These are phyloP conservation scores for Falco punctatus DNA, from an alignment of 2,113 vertebrate genomes.

Conservation along the genomic window DNA sequence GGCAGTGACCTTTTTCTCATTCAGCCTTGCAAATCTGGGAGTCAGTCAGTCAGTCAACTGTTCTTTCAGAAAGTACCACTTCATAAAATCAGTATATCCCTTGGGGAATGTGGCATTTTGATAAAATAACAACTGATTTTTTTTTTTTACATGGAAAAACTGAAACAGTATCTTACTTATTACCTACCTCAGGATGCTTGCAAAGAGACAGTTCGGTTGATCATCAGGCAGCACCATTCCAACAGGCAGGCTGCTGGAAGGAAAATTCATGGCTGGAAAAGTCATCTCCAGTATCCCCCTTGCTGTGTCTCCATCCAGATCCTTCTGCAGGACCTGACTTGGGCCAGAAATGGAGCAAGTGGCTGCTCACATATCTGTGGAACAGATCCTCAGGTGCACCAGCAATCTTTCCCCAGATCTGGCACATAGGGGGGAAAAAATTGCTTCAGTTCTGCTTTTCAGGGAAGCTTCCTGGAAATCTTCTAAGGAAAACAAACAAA, in stretches of 20 bases:
- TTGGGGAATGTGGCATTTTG: neutral
- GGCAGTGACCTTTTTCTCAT: neutral
- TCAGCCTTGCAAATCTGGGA: neutral
- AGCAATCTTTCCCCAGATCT: neutral
- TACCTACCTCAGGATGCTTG: neutral
- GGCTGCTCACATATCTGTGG: neutral
- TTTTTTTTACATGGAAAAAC: neutral
- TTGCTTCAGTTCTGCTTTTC: neutral
- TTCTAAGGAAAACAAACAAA: neutral
- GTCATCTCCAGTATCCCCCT: neutral
- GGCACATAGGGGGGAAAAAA: accelerated
- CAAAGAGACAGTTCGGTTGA: neutral
- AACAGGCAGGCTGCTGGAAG: neutral
- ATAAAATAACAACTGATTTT: neutral
- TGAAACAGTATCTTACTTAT: neutral
- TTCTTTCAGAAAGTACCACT: neutral
- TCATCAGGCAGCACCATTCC: neutral
- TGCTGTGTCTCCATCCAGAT: neutral
- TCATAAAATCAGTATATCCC: neutral
- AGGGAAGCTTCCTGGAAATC: neutral
- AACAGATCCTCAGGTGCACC: neutral
- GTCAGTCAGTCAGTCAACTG: neutral
- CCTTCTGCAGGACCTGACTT: neutral
- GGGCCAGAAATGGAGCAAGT: neutral
- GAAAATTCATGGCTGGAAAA: neutral